These are phyloP conservation scores for Zalophus californianus DNA, from an alignment of 2,797 vertebrate genomes.

Conservation along the genomic window DNA sequence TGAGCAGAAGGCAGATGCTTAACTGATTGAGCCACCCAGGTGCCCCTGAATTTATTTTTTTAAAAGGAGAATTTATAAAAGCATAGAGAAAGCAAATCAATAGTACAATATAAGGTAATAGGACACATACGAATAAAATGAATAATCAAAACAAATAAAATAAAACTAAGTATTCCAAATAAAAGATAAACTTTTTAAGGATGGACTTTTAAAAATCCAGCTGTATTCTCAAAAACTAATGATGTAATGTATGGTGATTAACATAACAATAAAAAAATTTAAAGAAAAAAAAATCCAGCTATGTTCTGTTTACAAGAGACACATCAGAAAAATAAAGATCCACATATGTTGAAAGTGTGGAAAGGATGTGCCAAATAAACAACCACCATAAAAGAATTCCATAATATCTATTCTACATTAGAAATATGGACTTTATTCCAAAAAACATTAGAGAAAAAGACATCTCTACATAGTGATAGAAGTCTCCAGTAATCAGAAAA, in stretches of 20 bases:
- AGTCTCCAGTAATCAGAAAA: not conserved
- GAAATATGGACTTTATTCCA: not conserved
- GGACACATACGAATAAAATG: not conserved
- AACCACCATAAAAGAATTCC: not conserved
- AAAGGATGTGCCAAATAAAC: not conserved
- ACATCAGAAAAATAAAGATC: not conserved
- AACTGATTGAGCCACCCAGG: not conserved
- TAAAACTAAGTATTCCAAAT: not conserved
- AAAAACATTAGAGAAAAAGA: not conserved
- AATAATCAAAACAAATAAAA: constrained; percentile 6
- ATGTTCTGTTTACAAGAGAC: not conserved
- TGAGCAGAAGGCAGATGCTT: not conserved
- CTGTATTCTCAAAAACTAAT: not conserved
- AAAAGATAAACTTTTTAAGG: not conserved
- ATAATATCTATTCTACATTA: not conserved
- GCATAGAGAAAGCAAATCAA: not conserved
- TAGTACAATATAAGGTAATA: not conserved
- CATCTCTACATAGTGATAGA: not conserved
- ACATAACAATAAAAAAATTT: too few relatives aligned
- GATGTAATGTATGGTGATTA: too few relatives aligned
- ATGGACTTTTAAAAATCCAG: not conserved
- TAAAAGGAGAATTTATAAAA: not conserved
- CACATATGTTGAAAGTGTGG: not conserved
- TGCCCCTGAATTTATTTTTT: not conserved
- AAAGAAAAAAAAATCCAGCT: not conserved